These are phyloP conservation scores for Acrobasis suavella DNA, from an alignment of 2,888 invertebrate species.

Conservation along the genomic window DNA sequence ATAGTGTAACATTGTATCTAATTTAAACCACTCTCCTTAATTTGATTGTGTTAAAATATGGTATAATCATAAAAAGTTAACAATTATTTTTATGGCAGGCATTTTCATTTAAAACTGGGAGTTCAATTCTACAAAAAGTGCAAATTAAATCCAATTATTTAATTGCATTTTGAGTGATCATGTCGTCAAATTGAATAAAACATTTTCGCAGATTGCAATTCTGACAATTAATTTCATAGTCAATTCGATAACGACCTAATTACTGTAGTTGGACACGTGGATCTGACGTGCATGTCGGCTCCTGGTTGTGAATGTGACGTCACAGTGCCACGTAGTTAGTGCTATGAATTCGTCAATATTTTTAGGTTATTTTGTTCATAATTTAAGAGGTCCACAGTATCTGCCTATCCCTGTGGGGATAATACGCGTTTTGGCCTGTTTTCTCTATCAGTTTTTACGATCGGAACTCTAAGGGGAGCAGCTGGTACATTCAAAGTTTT, in stretches of 20 bases:
- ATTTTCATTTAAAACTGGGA: not conserved
- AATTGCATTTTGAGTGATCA: slow-evolving; percentile 1
- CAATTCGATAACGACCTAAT: slow-evolving; percentile 10
- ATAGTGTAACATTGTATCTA: too few relatives aligned
- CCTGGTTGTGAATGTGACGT: not conserved
- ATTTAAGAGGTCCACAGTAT: too few relatives aligned
- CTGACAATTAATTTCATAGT: slow-evolving; percentile 12
- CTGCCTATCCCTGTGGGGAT: too few relatives aligned
- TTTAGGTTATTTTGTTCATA: too few relatives aligned
- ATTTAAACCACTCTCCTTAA: too few relatives aligned
- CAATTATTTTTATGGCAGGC: too few relatives aligned
- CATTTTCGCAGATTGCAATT: slow-evolving; percentile 8
- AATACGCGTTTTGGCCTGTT: too few relatives aligned
- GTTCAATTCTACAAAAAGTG: not conserved
- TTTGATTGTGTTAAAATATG: too few relatives aligned
- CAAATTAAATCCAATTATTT: not conserved
- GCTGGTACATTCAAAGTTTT: too few relatives aligned
- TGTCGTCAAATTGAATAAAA: not conserved
- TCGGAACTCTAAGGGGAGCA: too few relatives aligned
- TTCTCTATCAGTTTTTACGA: too few relatives aligned
- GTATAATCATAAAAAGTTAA: too few relatives aligned
- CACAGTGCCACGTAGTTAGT: not conserved
- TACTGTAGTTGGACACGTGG: slow-evolving; percentile 6
- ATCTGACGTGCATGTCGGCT: not conserved
- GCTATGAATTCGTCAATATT: not conserved